These are phyloP conservation scores for Trilocha varians DNA, from an alignment of 2,888 invertebrate species.

Conservation along the genomic window DNA sequence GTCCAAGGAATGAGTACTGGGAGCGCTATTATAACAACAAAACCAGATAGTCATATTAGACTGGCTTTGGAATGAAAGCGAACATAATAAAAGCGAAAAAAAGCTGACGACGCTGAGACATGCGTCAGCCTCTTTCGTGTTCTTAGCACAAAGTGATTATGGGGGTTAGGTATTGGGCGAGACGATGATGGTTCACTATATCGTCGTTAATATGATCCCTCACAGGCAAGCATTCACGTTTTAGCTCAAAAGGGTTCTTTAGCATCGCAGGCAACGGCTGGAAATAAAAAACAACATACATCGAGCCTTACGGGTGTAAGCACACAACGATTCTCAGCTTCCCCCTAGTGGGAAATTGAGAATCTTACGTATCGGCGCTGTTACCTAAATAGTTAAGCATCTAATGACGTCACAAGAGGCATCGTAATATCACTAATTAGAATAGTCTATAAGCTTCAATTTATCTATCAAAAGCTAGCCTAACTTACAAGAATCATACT, in stretches of 20 bases:
- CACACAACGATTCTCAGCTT: slow-evolving; percentile 45
- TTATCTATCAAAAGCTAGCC: slow-evolving; percentile 18
- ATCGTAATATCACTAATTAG: slow-evolving; percentile 4
- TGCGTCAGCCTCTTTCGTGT: slow-evolving; percentile 34
- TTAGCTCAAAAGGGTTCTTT: slow-evolving; percentile 73
- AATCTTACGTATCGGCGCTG: slow-evolving; percentile 34
- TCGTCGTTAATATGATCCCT: slow-evolving; percentile 73
- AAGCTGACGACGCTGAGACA: slow-evolving; percentile 31
- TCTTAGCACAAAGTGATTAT: slow-evolving; percentile 68
- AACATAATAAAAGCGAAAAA: slow-evolving; percentile 52
- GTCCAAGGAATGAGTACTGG: slow-evolving; percentile 67
- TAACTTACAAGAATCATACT: slow-evolving; percentile 25
- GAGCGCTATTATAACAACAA: slow-evolving; percentile 8
- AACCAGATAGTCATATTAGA: slow-evolving; percentile 62
- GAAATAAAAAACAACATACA: slow-evolving; percentile 74
- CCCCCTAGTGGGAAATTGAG: slow-evolving; percentile 36
- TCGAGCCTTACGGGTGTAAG: slow-evolving; percentile 67
- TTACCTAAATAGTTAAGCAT: slow-evolving; percentile 55
- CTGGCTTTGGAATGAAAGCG: slow-evolving; percentile 62
- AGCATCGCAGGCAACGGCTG: slow-evolving; percentile 74
- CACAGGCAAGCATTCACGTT: slow-evolving; percentile 74
- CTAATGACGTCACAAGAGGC: slow-evolving; percentile 46
- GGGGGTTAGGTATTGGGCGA: slow-evolving; percentile 65
- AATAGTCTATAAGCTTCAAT: slow-evolving; percentile 4
- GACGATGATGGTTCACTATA: slow-evolving; percentile 65